Base-by-base conservation (phyloP, 2,888 invertebrate genomes). In the Megalurothrips usitatus region DNA sequence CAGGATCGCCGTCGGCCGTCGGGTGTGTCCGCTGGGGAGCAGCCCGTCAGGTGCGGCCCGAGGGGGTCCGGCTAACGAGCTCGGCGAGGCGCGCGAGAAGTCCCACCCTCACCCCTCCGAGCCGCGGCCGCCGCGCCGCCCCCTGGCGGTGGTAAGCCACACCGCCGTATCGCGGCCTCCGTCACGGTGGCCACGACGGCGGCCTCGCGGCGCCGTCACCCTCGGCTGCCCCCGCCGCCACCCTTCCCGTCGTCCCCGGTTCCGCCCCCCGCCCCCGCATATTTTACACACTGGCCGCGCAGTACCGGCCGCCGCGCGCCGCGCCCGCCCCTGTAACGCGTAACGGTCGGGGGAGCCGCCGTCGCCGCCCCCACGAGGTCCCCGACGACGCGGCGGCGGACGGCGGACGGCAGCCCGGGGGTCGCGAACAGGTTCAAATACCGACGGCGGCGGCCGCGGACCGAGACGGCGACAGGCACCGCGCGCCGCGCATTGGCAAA, bases 351-450 rank as follows among this genome's bases (percentile, higher is more conserved):
- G 34, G 58, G 34, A 43, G 34, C 34, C 34, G 34, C 2, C 3
- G 34, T n/a, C n/a, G 34, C 34, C 34, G 34, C 34, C 34, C 34
- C 34, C 34, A 6, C 34, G 58, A 19, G 19, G 58, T 1, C 58
- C 58, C 14, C 14, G 52, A 19, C 1, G 19, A 14, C 58, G n/a
- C n/a, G 34, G 34, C 34, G 2, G 6, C 6, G 34, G 34, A 6
- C 3, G 34, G 34, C 34, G 34, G 6, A 6, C 34, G 2, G 34
- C 34, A 11, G 52, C 1, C 52, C 52, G 52, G 52, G 14, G 14
- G 52, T 11, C 14, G 10, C 68, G 68, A 75, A 75, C 68, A 75
- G 68, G 68, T 75, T 75, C 68, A 75, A 75, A 75, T 75, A 26
- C 17, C 14, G 19, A n/a, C 58, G 34, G 6, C 68, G 0, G 68